Base-by-base conservation (phyloP, 2,797 vertebrate species). In the Sebastes aleutianus region DNA sequence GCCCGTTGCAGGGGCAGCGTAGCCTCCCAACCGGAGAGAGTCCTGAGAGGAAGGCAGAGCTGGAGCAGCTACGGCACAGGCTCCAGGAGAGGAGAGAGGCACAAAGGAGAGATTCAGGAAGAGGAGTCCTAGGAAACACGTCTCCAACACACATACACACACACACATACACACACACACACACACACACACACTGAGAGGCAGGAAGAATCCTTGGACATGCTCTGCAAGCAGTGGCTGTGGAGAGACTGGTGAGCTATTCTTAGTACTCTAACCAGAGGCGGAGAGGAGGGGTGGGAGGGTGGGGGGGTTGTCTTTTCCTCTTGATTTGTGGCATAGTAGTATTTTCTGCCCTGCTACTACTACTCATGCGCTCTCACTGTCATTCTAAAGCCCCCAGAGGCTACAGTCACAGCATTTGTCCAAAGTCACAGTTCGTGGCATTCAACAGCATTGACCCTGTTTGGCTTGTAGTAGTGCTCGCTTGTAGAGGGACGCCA, bases 241-340 rank as follows among this genome's bases (percentile, higher is more conserved):
- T 92, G 91, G 90, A 94, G 80, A 91, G 86, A 92, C 89, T 92
- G 93, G 91, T 94, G 91, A 94, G 94, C 92, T 94, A 94, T 93
- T 94, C 91, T 93, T 94, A 94, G 93, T 91, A 79, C 91, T 93
- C 83, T 90, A 91, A 89, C 87, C 85, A 88, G 89, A 72, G 85
- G 88, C 83, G 82, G 84, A 84, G 81, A 50, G 77, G 78, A 43
- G 73, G 26, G 75, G 32, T 66, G 32, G 62, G 18, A 27, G 26
- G 59, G 54, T 47, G 43, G 16, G 56, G 32, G 84, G 80, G 76
- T 68, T 86, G 77, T 86, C 75, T 91, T 87, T 93, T 88, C 83
- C 88, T 91, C 87, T 90, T 87, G 87, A 93, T 93, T 93, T 93
- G 91, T 93, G 85, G 82, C 89, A 93, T 86, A 91, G 92, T 95